Percentiles rank a stretch among this genome's conserved stretches.
phyloP scores from a whole-genome alignment of 1,140 invertebrate genomes.

The Lucilia sericata region DNA sequence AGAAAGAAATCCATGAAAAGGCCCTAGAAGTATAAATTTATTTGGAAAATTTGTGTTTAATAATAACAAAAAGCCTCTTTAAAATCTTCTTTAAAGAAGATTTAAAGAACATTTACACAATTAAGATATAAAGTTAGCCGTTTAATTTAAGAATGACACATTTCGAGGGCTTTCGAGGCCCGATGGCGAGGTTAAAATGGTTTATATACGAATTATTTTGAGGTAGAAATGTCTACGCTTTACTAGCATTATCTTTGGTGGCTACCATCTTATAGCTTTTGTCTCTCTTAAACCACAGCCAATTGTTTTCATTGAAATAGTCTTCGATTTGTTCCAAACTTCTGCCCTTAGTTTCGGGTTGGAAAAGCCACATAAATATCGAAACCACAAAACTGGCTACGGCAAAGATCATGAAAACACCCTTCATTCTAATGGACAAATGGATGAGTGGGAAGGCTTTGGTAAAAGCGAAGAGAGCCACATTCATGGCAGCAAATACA shows the following conservation, averaged over 20 bases:
- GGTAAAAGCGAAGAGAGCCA: conserved; percentile 77
- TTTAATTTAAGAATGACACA: background rate
- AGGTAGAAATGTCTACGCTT: background rate
- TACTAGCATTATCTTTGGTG: conserved; percentile 14
- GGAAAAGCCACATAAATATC: conserved; percentile 77
- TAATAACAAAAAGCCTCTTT: too few relatives aligned
- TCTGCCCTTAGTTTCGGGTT: conserved; percentile 87
- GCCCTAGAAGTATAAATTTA: too few relatives aligned
- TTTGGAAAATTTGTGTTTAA: too few relatives aligned
- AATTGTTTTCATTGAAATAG: conserved; percentile 77
- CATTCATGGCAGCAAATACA: conserved; percentile 78
- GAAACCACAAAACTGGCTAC: conserved; percentile 74
- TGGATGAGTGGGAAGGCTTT: conserved; percentile 78
- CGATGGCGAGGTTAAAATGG: conserved; percentile 31
- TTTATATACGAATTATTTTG: background rate
- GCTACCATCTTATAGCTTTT: conserved; percentile 56
- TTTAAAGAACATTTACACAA: too few relatives aligned
- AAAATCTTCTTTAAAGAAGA: too few relatives aligned
- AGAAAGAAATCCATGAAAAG: too few relatives aligned
- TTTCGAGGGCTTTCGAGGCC: background rate
- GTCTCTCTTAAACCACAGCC: conserved; percentile 71
- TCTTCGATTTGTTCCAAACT: conserved; percentile 84
- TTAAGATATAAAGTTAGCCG: too few relatives aligned
- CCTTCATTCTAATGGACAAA: conserved; percentile 71
- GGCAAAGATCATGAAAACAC: conserved; percentile 79